Percentiles rank a stretch among this genome's conserved stretches.
Evolutionary conservation across 2,797 vertebrate genomes (phyloP).

Genomic region (Rhinoraja longicauda): DNA sequence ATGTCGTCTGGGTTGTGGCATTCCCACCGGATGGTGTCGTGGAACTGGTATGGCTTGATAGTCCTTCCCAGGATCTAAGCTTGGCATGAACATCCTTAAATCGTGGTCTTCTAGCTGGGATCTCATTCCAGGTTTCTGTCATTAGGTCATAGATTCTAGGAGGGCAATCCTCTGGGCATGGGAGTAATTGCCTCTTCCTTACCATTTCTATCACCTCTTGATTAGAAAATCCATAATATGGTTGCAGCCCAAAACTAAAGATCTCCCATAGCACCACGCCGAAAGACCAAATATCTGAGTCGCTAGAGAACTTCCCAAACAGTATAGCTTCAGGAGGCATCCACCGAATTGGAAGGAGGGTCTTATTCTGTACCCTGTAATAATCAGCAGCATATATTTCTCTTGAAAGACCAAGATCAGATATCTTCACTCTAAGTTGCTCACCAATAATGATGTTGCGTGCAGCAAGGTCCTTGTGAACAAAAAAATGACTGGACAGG

Average conservation of each 20-base stretch:
- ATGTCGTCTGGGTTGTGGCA: constrained; percentile 96
- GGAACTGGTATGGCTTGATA: constrained; percentile 90
- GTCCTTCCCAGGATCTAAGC: constrained; percentile 88
- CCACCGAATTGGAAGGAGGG: constrained; percentile 90
- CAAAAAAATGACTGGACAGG: constrained; percentile 81
- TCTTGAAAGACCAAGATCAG: constrained; percentile 89
- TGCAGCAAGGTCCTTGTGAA: constrained; percentile 92
- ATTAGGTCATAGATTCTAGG: constrained; percentile 87
- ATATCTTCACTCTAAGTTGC: constrained; percentile 89
- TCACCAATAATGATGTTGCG: constrained; percentile 91
- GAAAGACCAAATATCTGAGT: constrained; percentile 95
- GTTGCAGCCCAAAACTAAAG: constrained; percentile 96
- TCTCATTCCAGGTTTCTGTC: constrained; percentile 96
- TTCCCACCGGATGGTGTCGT: constrained; percentile 92
- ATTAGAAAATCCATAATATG: constrained; percentile 93
- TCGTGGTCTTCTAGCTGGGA: constrained; percentile 78
- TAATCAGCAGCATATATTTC: constrained; percentile 93
- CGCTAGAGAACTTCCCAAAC: constrained; percentile 89
- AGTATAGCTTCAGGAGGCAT: constrained; percentile 90
- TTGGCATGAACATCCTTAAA: constrained; percentile 89
- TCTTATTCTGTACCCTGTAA: constrained; percentile 82
- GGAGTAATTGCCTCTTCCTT: constrained; percentile 85
- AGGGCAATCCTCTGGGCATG: constrained; percentile 93
- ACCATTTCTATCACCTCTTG: constrained; percentile 98
- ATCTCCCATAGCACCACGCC: constrained; percentile 96